These are phyloP conservation scores for Dicaeum eximium DNA, from an alignment of 2,113 vertebrate genomes.

Conservation along the genomic window DNA sequence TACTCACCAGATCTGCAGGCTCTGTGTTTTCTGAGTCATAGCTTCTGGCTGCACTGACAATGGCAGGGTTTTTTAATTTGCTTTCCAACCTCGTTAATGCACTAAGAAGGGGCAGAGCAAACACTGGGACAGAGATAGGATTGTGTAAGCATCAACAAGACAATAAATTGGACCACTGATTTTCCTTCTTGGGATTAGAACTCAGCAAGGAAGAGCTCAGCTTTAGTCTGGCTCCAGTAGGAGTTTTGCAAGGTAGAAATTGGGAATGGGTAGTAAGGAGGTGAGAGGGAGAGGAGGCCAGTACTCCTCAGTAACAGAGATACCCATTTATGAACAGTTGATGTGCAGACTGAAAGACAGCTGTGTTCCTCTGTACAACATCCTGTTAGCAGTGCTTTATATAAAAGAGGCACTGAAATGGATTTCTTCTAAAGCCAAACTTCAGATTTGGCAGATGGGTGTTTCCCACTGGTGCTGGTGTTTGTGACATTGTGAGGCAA, in stretches of 20 bases:
- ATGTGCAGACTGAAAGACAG: neutral
- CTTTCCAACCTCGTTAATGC: constrained; percentile 3
- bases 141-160: neutral
- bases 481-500: neutral
- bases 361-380: neutral
- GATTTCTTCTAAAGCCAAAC: neutral
- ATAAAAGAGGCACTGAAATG: neutral
- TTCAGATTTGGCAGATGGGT: neutral
- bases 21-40: constrained; percentile 40
- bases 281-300: neutral
- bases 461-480: neutral
- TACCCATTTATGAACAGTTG: neutral
- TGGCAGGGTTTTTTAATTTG: neutral
- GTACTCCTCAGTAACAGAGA: neutral
- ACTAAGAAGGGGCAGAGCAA: neutral
- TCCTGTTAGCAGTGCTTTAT: neutral
- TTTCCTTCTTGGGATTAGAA: neutral
- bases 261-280: neutral
- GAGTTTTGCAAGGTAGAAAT: neutral
- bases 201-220: neutral
- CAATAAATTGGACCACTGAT: neutral
- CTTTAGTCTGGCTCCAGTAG: neutral
- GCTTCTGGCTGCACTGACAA: constrained; percentile 23
- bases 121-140: neutral
- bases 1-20: constrained; percentile 9